These are phyloP conservation scores for Pristionchus japonicus DNA, from an alignment of 2,888 invertebrate genomes.

Conservation along the genomic window DNA sequence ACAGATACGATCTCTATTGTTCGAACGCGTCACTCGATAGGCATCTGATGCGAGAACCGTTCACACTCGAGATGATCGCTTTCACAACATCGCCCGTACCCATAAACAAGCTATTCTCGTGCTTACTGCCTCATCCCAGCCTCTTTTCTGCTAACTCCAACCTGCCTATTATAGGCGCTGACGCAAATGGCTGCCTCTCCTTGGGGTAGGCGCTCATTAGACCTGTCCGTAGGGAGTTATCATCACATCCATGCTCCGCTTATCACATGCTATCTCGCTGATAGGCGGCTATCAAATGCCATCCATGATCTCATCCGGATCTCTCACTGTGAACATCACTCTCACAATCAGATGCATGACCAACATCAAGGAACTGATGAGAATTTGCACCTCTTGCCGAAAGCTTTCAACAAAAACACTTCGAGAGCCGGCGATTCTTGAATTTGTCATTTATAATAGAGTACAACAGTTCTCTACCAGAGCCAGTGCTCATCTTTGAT, in stretches of 20 bases:
- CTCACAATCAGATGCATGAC: too few relatives aligned
- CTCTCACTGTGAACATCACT: too few relatives aligned
- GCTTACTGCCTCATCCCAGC: background rate
- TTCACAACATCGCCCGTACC: background rate
- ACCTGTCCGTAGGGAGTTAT: background rate
- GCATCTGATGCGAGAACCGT: background rate
- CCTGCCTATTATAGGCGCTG: constrained; percentile 30
- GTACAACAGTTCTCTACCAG: too few relatives aligned
- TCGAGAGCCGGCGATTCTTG: too few relatives aligned
- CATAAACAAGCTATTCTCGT: background rate
- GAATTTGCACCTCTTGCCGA: too few relatives aligned
- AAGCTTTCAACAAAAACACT: too few relatives aligned
- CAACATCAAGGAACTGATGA: too few relatives aligned
- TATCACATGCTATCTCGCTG: background rate
- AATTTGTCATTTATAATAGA: too few relatives aligned
- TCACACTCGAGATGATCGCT: background rate
- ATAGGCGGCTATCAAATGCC: background rate
- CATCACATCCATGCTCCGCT: background rate
- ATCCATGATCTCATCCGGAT: background rate
- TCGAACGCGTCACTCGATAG: background rate
- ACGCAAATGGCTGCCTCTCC: constrained; percentile 5
- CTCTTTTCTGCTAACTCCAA: background rate
- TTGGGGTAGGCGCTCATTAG: constrained; percentile 5
- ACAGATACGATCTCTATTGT: background rate
- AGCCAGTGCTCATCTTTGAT: background rate